A percentile compares a stretch with the other conserved stretches of the same genome.
phyloP scores from a whole-genome alignment of 1,140 invertebrate genomes.

The Tachypleus tridentatus region DNA sequence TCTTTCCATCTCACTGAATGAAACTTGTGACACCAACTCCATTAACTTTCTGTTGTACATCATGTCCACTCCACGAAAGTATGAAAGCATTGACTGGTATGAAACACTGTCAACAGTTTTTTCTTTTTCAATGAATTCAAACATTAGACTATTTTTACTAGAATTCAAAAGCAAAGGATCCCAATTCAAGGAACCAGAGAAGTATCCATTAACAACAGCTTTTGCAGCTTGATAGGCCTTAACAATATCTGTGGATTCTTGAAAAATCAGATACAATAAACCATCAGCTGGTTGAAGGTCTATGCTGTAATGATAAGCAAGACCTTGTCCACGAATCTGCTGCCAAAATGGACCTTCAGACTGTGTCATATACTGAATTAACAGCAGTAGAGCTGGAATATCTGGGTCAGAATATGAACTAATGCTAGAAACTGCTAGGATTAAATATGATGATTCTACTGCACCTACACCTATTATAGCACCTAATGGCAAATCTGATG shows the following conservation, averaged over 20 bases:
- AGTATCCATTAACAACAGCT: constrained; percentile 55
- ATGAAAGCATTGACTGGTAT: constrained; percentile 52
- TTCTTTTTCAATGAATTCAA: constrained; percentile 66
- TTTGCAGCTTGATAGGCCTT: constrained; percentile 62
- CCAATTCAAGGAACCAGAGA: constrained; percentile 47
- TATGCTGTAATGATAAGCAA: constrained; percentile 66
- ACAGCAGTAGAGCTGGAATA: constrained; percentile 57
- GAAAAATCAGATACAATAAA: constrained; percentile 54
- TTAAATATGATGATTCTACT: constrained; percentile 62
- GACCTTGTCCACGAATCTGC: constrained; percentile 64
- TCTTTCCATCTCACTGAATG: constrained; percentile 45
- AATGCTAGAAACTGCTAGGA: constrained; percentile 51
- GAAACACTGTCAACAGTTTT: constrained; percentile 60
- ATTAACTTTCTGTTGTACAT: constrained; percentile 47
- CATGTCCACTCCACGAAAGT: constrained; percentile 51
- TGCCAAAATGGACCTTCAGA: constrained; percentile 82
- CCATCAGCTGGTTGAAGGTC: constrained; percentile 50
- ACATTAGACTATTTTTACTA: constrained; percentile 69
- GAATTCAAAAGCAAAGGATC: constrained; percentile 61
- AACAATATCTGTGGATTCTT: constrained; percentile 57
- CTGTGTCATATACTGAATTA: constrained; percentile 74
- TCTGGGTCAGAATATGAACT: constrained; percentile 49
- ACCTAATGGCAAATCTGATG: constrained; percentile 30
- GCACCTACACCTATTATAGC: constrained; percentile 65
- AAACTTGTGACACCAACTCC: constrained; percentile 51